Evolutionary conservation across 2,797 vertebrate genomes (phyloP), one percentile per base, ranked within the genome.

Genomic region (Sebastes trivittatus): DNA sequence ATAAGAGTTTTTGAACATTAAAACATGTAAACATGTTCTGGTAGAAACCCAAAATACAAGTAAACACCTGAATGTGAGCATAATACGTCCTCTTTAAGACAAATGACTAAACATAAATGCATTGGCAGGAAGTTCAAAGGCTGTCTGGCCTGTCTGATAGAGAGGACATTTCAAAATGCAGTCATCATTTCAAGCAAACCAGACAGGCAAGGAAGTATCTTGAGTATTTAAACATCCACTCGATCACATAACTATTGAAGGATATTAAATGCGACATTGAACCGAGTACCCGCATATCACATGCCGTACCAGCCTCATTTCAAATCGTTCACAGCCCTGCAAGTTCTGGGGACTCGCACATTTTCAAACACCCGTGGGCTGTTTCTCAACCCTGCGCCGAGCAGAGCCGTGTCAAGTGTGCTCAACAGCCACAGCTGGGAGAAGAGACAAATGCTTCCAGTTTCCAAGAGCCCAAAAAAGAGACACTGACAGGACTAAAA

Each of bases 311-410:
- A 42, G 69, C 14, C 71, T 56, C 42, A 14, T 49, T 56, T 85
- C 54, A 63, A 75, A 69, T 88, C 67, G 54, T 68, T 85, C 78
- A 65, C 68, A 63, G 71, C 74, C 56, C 72, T 25, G 32, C 71
- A 23, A 82, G 71, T 82, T 74, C 72, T 27, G 13, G 65, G 68
- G 68, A 77, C 78, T 78, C 9, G 20, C 64, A 38, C 61, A 59
- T 49, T 74, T 77, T 82, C 59, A 80, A 88, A 81, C 68, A 72
- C 74, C 83, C 76, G 10, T 75, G 74, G 83, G 78, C 82, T 72
- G 65, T 81, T 81, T 85, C 77, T 84, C 64, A 72, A 55, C 61
- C 70, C 59, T 58, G 77, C 64, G 67, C 46, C 46, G 49, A 76
- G 72, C 54, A 20, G 49, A 72, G 36, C 38, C 4, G 49, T 88